phyloP scores from a whole-genome alignment of 2,888 invertebrate species.

The Eubasilissa splendida region DNA sequence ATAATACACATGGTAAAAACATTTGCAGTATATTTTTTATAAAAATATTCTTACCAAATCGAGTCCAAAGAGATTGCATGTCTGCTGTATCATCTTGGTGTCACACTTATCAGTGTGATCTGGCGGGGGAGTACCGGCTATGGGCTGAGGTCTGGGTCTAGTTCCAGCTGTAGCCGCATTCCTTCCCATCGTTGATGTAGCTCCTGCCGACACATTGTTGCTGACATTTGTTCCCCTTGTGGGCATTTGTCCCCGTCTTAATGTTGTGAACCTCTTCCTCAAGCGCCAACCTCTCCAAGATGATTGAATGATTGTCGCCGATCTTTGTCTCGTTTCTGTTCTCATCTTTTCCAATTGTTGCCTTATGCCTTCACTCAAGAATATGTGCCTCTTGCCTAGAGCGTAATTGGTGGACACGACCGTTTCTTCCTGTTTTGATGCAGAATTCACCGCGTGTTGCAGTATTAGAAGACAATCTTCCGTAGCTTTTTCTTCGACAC shows the following conservation, averaged over 20 bases:
- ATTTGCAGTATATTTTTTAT: background rate
- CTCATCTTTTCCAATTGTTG: constrained; percentile 91
- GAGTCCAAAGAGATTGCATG: constrained; percentile 90
- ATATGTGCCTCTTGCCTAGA: constrained; percentile 93
- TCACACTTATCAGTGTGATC: constrained; percentile 90
- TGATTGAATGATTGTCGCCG: constrained; percentile 88
- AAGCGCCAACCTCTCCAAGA: constrained; percentile 88
- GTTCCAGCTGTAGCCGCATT: constrained; percentile 67
- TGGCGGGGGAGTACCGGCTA: constrained; percentile 91
- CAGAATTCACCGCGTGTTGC: constrained; percentile 70
- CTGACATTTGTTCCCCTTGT: constrained; percentile 48
- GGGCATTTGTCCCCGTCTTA: constrained; percentile 63
- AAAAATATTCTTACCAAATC: constrained; percentile 78
- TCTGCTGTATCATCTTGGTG: constrained; percentile 90
- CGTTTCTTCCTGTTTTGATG: constrained; percentile 64
- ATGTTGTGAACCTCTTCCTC: constrained; percentile 77
- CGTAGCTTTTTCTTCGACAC: constrained; percentile 80
- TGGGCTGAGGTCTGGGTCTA: constrained; percentile 91
- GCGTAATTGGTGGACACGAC: constrained; percentile 86
- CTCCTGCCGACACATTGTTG: constrained; percentile 58
- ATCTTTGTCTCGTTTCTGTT: constrained; percentile 82
- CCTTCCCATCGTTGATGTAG: constrained; percentile 55
- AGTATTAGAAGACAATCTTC: constrained; percentile 85
- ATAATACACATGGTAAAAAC: no score
- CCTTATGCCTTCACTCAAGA: constrained; percentile 93